Base-by-base conservation (phyloP, 2,888 invertebrate species). In the Acronicta psi region DNA sequence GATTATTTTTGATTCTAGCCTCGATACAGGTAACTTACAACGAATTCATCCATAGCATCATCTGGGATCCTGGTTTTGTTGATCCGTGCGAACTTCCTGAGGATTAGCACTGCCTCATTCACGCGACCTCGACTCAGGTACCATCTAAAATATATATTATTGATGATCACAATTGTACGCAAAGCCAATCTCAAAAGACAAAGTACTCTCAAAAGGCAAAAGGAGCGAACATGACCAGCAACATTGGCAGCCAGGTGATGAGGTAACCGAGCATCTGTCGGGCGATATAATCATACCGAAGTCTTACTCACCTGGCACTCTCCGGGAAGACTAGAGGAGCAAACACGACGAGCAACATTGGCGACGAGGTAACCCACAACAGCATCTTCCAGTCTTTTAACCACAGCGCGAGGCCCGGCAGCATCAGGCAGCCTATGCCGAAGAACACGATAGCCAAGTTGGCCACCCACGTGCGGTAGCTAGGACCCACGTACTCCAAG, bases 371-470 rank as follows among this genome's bases (percentile, higher is more conserved):
- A 43, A 82, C 81, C 81, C 91, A 83, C 10, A 92, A 78, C 55
- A 94, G 86, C n/a, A 65, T 80, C 63, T 88, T 79, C 94, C 94
- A 94, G 78, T 94, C 86, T 0, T 80, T 72, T 34, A 94, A 69
- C 88, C 90, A 89, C 23, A 92, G 76, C 3, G 95, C 94, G 58
- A 94, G 73, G 94, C 94, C 95, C 0, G 95, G 94, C 64, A 95
- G 79, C 1, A 80, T 59, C 57, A 94, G 74, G 63, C 91, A 92
- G 7, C 93, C 94, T 29, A 86, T 66, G 2, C 94, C 94, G 81
- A 93, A 95, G 84, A 83, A 95, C 42, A 94, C 95, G 38, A 94
- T 93, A 0, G 94, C 93, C 84, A 95, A 88, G 79, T 94, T 95
- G 0, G 93, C 94, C 20, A 92, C 90, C 87, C 86, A 90, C 1